Base-by-base conservation (phyloP, 2,113 vertebrate species). In the Elephantulus edwardii region DNA sequence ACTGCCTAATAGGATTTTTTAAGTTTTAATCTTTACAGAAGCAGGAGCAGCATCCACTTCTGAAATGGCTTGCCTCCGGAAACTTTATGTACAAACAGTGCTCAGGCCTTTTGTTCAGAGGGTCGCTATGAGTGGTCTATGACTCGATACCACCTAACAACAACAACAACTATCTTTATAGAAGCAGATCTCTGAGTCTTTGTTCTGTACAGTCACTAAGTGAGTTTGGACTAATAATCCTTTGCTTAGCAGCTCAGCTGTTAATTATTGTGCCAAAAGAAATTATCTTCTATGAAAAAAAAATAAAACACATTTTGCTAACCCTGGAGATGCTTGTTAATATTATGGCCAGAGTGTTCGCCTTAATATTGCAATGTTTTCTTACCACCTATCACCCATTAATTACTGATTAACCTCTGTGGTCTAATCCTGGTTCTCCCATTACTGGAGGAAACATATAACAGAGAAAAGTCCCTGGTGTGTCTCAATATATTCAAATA, bases 361-460 rank as follows among this genome's bases (percentile, higher is more conserved):
- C 35, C 66, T 8, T 13, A n/a, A n/a, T n/a, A n/a, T 38, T 38
- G n/a, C 66, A 38, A 22, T 35, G 20, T 13, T 68, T 35, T 19
- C 35, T 68, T 68, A 17, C 22, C n/a, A 13, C n/a, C 13, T 33
- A n/a, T n/a, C n/a, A n/a, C n/a, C n/a, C n/a, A 33, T 52, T 40
- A 30, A 60, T 72, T 83, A 52, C 78, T 83, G 10, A 33, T 56
- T 78, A n/a, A 48, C 26, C 22, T 88, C 83, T 86, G 42, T 52
- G 44, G 26, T 86, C 75, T 93, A 35, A 78, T 81, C 77, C 81
- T 82, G 56, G 33, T 75, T 93, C 80, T 87, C 77, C 90, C 89
- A 84, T 38, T 22, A 17, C 20, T 16, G 26, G 70, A 91, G 64
- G 82, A 62, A 64, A 92, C 94, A 82, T 19, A 28, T 72, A 70